Conservation (phyloP, 2,113 vertebrate species). For the Antennarius striatus region DNA sequence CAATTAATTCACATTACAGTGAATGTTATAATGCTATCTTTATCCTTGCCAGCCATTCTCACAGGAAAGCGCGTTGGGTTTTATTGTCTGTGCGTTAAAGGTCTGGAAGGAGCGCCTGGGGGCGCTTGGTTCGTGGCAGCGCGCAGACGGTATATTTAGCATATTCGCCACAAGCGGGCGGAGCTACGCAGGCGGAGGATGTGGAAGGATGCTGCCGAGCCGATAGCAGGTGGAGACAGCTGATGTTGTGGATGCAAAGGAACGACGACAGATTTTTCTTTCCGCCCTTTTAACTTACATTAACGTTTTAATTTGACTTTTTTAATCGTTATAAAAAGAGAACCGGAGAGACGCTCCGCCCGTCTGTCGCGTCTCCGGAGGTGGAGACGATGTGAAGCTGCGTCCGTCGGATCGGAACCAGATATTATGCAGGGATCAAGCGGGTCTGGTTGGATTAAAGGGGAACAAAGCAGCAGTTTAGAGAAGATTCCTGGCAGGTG, state of each 20-base stretch:
- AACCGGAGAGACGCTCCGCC: constrained; percentile 24
- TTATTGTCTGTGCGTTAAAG: too few relatives aligned
- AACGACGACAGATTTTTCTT: neutral
- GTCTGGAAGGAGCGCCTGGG: neutral
- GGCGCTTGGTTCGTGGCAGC: constrained; percentile 30
- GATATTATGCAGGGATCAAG: constrained; percentile 73
- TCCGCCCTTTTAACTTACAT: neutral
- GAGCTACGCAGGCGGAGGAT: constrained; percentile 60
- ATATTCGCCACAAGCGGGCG: constrained; percentile 55
- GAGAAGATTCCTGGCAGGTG: constrained; percentile 68
- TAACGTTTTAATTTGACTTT: neutral
- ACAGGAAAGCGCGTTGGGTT: too few relatives aligned
- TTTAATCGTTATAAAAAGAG: neutral
- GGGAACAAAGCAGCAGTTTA: constrained; percentile 69
- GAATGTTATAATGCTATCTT: too few relatives aligned
- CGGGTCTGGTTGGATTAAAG: constrained; percentile 47
- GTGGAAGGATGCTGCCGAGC: constrained; percentile 61
- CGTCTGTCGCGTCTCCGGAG: constrained; percentile 36
- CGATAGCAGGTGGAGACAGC: constrained; percentile 69
- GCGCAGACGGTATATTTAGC: constrained; percentile 47
- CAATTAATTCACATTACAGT: too few relatives aligned
- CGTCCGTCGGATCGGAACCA: constrained; percentile 36
- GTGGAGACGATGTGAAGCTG: constrained; percentile 58
- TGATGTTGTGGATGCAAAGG: constrained; percentile 31
- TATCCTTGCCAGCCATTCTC: too few relatives aligned